A percentile compares a stretch with the other conserved stretches of the same genome.
Evolutionary conservation across 2,113 vertebrate species (phyloP).

Genomic region (Leucopsar rothschildi): DNA sequence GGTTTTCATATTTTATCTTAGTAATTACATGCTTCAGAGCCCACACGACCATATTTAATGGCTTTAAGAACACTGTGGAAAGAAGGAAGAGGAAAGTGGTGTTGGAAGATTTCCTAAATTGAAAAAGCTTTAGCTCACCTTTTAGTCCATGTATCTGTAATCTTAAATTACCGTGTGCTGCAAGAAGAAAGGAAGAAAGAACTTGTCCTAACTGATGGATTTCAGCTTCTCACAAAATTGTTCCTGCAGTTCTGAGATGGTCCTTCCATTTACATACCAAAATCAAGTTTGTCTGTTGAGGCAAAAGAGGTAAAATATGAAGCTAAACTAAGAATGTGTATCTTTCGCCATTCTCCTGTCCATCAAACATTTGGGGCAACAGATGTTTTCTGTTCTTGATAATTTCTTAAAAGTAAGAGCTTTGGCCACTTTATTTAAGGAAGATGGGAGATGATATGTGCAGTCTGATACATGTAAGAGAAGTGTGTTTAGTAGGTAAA

Average conservation of each 20-base stretch:
- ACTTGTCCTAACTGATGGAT: background rate
- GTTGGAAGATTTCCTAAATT: background rate
- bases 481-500: background rate
- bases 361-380: background rate
- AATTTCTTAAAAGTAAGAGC: background rate
- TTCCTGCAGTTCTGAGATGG: background rate
- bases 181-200: background rate
- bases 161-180: background rate
- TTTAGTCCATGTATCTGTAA: background rate
- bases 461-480: background rate
- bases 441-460: background rate
- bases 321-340: background rate
- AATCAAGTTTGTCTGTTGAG: background rate
- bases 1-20: constrained; percentile 39
- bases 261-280: background rate
- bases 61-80: constrained; percentile 16
- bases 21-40: constrained; percentile 50
- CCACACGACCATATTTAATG: constrained; percentile 22
- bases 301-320: background rate
- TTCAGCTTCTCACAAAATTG: background rate
- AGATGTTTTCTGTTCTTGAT: background rate
- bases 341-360: background rate
- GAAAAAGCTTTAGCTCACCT: background rate
- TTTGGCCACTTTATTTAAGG: background rate
- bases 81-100: background rate